phyloP scores from a whole-genome alignment of 2,888 invertebrate species.

The Galerucella nymphaeae region DNA sequence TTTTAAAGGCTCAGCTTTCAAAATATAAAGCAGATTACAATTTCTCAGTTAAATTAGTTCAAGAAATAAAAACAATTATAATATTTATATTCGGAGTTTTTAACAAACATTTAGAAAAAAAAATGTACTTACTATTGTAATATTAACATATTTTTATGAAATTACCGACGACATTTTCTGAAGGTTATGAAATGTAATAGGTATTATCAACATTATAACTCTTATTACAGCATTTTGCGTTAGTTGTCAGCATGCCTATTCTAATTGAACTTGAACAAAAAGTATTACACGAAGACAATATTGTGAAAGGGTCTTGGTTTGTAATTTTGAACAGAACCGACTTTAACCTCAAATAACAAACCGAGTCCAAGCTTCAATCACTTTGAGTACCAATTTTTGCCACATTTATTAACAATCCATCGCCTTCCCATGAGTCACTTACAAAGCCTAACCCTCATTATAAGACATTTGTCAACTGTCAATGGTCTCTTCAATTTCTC shows the following conservation, averaged over 20 bases:
- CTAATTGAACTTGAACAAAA: conserved; percentile 34
- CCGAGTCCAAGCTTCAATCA: neutral
- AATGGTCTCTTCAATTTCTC: too few relatives aligned
- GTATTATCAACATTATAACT: conserved; percentile 21
- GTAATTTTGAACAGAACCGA: neutral
- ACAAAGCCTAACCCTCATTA: too few relatives aligned
- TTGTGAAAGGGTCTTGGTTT: conserved; percentile 11
- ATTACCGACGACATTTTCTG: conserved; percentile 10
- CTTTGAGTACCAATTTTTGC: too few relatives aligned
- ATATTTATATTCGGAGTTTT: too few relatives aligned
- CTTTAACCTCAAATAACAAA: neutral
- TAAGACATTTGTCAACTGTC: too few relatives aligned
- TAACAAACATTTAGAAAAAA: neutral
- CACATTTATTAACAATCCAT: too few relatives aligned
- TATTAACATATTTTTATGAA: neutral
- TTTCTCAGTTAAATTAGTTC: too few relatives aligned
- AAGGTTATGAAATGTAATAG: conserved; percentile 22
- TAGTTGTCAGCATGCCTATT: conserved; percentile 8
- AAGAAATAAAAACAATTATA: too few relatives aligned
- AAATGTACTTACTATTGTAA: neutral
- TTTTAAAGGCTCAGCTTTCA: too few relatives aligned
- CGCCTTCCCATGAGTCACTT: too few relatives aligned
- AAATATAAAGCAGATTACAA: too few relatives aligned
- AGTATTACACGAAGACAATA: conserved; percentile 22
- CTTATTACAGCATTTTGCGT: conserved; percentile 14